Conservation (phyloP, 2,113 vertebrate genomes). For the Girardinichthys multiradiatus region DNA sequence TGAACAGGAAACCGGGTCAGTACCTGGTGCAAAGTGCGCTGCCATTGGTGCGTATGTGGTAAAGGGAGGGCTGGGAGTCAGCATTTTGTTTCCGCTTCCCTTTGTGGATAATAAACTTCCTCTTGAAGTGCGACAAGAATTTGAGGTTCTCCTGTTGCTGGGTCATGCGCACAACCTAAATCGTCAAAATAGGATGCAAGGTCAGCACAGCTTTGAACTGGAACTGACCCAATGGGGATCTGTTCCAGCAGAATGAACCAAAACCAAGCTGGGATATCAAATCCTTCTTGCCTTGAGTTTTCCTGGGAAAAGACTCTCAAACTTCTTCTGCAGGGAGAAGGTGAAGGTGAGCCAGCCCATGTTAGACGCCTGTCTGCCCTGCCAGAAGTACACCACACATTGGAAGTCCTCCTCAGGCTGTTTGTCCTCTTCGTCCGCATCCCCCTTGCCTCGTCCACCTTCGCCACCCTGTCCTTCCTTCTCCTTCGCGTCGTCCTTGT, state of each 20-base stretch:
- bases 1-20: not conserved
- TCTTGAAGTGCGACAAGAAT: conserved; percentile 97
- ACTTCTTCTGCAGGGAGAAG: conserved; percentile 99
- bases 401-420: conserved; percentile 97
- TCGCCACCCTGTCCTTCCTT: conserved; percentile 61
- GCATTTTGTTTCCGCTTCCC: conserved; percentile 89
- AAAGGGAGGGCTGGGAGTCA: conserved; percentile 90
- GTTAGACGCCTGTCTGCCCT: conserved; percentile 96
- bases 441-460: conserved; percentile 59
- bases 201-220: not conserved
- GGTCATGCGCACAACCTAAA: conserved; percentile 96
- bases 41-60: conserved; percentile 96
- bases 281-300: conserved; percentile 87
- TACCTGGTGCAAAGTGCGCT: conserved; percentile 94
- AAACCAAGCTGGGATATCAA: not conserved
- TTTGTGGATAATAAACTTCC: conserved; percentile 96
- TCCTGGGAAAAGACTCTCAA: conserved; percentile 95
- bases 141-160: conserved; percentile 99
- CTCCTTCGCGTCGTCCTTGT: conserved; percentile 83
- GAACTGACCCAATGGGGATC: not conserved
- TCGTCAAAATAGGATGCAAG: not conserved
- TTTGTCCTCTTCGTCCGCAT: conserved; percentile 87
- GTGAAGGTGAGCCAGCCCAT: conserved; percentile 99
- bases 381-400: conserved; percentile 99
- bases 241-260: not conserved